A percentile compares a stretch with the other conserved stretches of the same genome.
Evolutionary conservation across 2,797 vertebrate species (phyloP).

Genomic region (Sebastes steindachneri): DNA sequence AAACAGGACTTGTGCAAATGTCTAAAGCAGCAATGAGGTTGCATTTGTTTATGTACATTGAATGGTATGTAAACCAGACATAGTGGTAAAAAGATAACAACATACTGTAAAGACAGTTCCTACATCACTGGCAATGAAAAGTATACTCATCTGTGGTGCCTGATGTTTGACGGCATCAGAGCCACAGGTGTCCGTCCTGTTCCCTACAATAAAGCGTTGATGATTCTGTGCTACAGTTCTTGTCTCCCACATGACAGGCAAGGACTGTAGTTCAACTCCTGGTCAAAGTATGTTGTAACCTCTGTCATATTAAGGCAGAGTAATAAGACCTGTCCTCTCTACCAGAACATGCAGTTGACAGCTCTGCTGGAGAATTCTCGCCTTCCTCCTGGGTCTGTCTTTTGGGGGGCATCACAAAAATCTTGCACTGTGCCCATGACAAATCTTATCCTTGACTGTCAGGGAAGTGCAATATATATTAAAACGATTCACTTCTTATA

Average conservation of each 20-base stretch:
- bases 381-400: neutral
- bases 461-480: neutral
- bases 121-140: neutral
- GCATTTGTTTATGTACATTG: neutral
- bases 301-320: conserved; percentile 35
- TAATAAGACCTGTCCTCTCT: conserved; percentile 21
- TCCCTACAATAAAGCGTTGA: neutral
- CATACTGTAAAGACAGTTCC: neutral
- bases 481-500: neutral
- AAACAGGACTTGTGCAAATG: neutral
- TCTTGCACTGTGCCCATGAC: neutral
- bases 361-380: neutral
- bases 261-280: conserved; percentile 31
- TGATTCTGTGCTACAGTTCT: conserved; percentile 1
- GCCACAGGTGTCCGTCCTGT: conserved; percentile 26
- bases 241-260: conserved; percentile 10
- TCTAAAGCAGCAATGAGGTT: neutral
- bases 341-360: conserved; percentile 20
- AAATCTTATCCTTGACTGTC: neutral
- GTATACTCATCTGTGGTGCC: neutral
- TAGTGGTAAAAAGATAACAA: neutral
- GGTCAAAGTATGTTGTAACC: conserved; percentile 38
- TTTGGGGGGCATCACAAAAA: neutral
- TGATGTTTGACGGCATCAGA: neutral
- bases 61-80: neutral